Conservation (phyloP, 2,113 vertebrate genomes). For the Rynchops niger region DNA sequence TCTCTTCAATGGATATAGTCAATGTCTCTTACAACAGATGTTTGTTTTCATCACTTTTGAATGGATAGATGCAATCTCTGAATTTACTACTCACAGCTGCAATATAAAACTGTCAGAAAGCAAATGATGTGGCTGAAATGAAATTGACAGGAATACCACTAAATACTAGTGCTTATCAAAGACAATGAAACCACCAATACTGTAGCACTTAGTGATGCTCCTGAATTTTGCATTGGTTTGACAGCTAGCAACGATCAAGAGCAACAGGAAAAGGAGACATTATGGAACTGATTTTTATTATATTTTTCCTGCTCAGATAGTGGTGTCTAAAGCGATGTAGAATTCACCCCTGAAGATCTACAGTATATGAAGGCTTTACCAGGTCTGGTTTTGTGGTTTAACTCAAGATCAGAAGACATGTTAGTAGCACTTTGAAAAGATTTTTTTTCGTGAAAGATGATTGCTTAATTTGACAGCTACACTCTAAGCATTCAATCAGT, state of each 20-base stretch:
- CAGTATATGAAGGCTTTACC: background rate
- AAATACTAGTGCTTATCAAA: background rate
- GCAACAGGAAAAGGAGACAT: background rate
- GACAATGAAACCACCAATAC: background rate
- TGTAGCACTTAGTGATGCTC: background rate
- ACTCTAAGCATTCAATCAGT: background rate
- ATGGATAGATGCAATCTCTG: background rate
- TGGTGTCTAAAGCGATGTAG: background rate
- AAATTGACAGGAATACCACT: background rate
- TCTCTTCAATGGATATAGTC: background rate
- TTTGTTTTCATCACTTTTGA: background rate
- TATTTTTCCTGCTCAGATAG: background rate
- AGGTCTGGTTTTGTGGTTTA: background rate
- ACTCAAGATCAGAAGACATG: background rate
- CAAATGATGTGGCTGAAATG: background rate
- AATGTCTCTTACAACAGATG: background rate
- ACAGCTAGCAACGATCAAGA: background rate
- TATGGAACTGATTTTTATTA: background rate
- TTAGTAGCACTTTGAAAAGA: background rate
- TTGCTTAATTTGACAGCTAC: background rate
- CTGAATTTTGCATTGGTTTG: background rate
- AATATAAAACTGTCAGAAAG: background rate
- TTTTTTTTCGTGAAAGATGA: background rate
- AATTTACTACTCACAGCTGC: background rate
- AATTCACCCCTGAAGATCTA: background rate